A percentile compares a stretch with the other conserved stretches of the same genome.
These are phyloP conservation scores for Clanis bilineata DNA, from an alignment of 2,888 invertebrate species.

Conservation along the genomic window DNA sequence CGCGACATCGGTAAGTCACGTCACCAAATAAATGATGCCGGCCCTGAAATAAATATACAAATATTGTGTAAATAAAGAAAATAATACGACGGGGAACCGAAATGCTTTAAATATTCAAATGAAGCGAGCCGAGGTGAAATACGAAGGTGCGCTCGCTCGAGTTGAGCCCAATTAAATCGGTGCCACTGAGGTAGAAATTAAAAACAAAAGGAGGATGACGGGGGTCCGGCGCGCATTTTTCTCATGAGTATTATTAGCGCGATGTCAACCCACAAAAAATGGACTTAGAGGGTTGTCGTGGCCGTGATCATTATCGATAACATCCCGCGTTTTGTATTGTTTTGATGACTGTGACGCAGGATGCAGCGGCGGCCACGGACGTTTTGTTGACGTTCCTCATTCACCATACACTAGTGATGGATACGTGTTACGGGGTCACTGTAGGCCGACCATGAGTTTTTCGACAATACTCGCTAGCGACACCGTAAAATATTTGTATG, in stretches of 20 bases:
- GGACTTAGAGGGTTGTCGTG: slow-evolving; percentile 74
- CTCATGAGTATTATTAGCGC: slow-evolving; percentile 82
- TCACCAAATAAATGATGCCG: slow-evolving; percentile 79
- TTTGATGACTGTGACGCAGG: slow-evolving; percentile 76
- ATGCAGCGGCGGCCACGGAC: slow-evolving; percentile 46
- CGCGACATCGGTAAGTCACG: slow-evolving; percentile 81
- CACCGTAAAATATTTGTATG: no score
- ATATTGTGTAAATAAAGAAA: slow-evolving; percentile 81
- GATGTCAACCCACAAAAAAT: slow-evolving; percentile 80
- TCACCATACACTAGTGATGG: slow-evolving; percentile 65
- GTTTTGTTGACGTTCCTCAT: slow-evolving; percentile 72
- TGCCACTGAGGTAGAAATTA: slow-evolving; percentile 83
- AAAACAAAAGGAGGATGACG: slow-evolving; percentile 80
- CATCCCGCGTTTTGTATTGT: slow-evolving; percentile 80
- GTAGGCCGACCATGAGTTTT: no score
- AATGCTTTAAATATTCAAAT: slow-evolving; percentile 83
- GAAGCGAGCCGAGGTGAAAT: slow-evolving; percentile 81
- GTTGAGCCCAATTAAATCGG: slow-evolving; percentile 81
- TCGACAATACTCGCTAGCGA: no score
- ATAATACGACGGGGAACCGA: slow-evolving; percentile 73
- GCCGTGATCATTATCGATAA: slow-evolving; percentile 76
- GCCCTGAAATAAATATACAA: slow-evolving; percentile 78
- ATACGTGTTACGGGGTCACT: no score
- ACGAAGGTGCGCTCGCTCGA: slow-evolving; percentile 80
- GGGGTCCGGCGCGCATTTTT: slow-evolving; percentile 78